Evolutionary conservation across 2,797 vertebrate species (phyloP).

Genomic region (Falco cherrug): DNA sequence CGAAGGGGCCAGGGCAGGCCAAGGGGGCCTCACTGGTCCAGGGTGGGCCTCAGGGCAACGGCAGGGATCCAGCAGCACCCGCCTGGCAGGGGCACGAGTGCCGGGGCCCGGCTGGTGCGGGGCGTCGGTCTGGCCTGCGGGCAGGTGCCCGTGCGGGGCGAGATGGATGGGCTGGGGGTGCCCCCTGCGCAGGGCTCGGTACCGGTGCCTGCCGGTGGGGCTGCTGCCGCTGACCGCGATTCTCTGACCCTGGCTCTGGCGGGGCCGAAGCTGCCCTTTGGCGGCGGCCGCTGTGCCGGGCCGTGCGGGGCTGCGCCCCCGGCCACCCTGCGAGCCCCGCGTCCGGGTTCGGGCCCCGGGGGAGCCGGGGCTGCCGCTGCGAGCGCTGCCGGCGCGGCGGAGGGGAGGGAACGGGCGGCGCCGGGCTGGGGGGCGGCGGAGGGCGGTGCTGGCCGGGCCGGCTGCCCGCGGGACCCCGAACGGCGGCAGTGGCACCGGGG

Average conservation of each 20-base stretch:
- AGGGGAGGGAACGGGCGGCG: neutral
- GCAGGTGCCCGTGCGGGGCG: neutral
- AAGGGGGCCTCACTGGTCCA: rapidly evolving
- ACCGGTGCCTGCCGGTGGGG: no score
- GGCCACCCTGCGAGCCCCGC: neutral
- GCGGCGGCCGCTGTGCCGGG: rapidly evolving
- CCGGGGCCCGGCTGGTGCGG: rapidly evolving
- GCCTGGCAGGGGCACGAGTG: neutral
- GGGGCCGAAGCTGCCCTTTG: neutral
- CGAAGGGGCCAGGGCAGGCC: neutral
- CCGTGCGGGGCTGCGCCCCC: neutral
- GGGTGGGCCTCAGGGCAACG: rapidly evolving
- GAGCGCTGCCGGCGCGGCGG: neutral
- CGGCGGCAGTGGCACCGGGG: no score
- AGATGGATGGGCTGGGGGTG: neutral
- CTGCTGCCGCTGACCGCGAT: neutral
- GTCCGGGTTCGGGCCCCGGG: rapidly evolving
- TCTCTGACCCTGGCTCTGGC: rapidly evolving
- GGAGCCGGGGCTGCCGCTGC: neutral
- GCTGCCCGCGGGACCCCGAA: no score
- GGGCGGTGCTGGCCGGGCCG: rapidly evolving
- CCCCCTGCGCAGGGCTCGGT: rapidly evolving
- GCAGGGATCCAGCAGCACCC: neutral
- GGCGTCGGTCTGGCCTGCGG: neutral
- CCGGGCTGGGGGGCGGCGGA: rapidly evolving